Evolutionary conservation across 2,113 vertebrate species (phyloP).

Genomic region (Corythornis cristatus): DNA sequence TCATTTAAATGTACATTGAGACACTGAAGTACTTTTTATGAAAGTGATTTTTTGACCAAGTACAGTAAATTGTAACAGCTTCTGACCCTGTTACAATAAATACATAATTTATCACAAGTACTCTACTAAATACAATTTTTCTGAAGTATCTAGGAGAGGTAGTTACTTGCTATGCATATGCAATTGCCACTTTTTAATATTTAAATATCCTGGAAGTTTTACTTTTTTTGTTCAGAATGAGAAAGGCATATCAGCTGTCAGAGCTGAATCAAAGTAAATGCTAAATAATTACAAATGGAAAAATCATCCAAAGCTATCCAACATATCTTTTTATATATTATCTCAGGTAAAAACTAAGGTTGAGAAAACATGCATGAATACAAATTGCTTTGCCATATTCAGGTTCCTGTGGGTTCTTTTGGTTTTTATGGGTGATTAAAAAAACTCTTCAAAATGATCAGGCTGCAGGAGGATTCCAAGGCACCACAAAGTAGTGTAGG

Average conservation of each 20-base stretch:
- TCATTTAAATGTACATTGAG: constrained; percentile 53
- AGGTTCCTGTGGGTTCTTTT: constrained; percentile 61
- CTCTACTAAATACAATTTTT: constrained; percentile 64
- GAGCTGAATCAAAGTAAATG: constrained; percentile 35
- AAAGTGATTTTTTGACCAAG: constrained; percentile 65
- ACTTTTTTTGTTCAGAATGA: constrained; percentile 50
- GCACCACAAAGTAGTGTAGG: background rate
- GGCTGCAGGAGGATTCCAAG: background rate
- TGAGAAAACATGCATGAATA: constrained; percentile 22
- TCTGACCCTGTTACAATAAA: constrained; percentile 69
- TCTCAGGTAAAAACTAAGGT: constrained; percentile 20
- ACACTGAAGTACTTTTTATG: constrained; percentile 28
- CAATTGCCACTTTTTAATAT: constrained; percentile 63
- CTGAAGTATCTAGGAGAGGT: constrained; percentile 56
- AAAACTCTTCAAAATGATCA: constrained; percentile 30
- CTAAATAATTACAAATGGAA: constrained; percentile 49
- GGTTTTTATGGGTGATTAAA: constrained; percentile 61
- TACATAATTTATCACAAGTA: constrained; percentile 74
- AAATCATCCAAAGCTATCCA: background rate
- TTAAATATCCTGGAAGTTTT: constrained; percentile 59
- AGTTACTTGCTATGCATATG: constrained; percentile 65
- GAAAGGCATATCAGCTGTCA: constrained; percentile 14
- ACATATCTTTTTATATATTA: constrained; percentile 23
- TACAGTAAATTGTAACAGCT: constrained; percentile 62
- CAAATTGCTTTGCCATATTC: constrained; percentile 70